Percentiles rank a stretch among this genome's conserved stretches.
These are phyloP conservation scores for Hirtodrosophila trivittata DNA, from an alignment of 2,888 invertebrate species.

Conservation along the genomic window DNA sequence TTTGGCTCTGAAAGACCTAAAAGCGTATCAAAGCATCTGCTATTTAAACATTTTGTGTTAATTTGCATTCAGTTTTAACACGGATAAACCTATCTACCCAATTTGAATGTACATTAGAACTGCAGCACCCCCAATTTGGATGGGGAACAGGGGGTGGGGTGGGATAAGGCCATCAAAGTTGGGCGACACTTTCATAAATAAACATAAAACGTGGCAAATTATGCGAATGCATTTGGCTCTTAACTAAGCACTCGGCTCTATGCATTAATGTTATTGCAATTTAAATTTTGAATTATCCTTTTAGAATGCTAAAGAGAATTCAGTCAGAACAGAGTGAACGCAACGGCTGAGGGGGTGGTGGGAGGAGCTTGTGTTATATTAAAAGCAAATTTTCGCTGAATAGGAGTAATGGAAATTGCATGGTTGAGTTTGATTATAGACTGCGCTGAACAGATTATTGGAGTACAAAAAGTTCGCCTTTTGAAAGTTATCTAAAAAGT, in stretches of 20 bases:
- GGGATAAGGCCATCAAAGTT: conserved; percentile 35
- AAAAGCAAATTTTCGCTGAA: not conserved
- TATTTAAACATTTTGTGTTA: conserved; percentile 67
- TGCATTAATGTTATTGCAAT: conserved; percentile 69
- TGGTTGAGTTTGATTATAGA: conserved; percentile 6
- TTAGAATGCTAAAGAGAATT: conserved; percentile 51
- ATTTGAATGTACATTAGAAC: conserved; percentile 57
- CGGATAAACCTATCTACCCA: conserved; percentile 42
- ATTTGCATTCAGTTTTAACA: conserved; percentile 73
- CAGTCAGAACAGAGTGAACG: conserved; percentile 8
- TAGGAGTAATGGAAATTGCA: conserved; percentile 4
- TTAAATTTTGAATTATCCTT: conserved; percentile 71
- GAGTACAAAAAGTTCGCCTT: conserved; percentile 15
- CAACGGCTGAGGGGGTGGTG: too few relatives aligned
- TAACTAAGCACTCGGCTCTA: conserved; percentile 48
- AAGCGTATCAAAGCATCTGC: conserved; percentile 32
- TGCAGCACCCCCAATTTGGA: not conserved
- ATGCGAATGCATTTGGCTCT: conserved; percentile 62
- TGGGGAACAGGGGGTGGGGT: too few relatives aligned
- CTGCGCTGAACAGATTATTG: not conserved
- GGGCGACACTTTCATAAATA: conserved; percentile 75
- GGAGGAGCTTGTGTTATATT: too few relatives aligned
- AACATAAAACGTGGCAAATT: conserved; percentile 65
- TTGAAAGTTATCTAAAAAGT: conserved; percentile 1
- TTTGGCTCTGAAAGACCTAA: not conserved